phyloP scores from a whole-genome alignment of 1,140 invertebrate genomes.

The Drosophila malerkotliana region DNA sequence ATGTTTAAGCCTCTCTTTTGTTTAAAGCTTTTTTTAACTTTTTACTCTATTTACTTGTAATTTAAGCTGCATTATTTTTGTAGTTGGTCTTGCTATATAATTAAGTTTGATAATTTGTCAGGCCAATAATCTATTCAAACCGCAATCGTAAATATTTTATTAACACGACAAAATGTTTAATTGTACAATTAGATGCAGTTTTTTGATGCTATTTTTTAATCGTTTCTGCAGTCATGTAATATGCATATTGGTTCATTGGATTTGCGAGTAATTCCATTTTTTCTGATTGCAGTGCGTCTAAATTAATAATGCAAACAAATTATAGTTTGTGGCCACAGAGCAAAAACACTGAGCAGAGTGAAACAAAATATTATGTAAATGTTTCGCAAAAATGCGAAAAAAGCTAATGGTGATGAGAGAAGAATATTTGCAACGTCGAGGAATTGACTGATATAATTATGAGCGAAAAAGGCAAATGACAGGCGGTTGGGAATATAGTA shows the following conservation, averaged over 20 bases:
- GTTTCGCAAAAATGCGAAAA: conserved; percentile 20
- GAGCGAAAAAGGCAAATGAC: neutral
- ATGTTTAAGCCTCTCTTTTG: conserved; percentile 14
- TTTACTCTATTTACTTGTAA: conserved; percentile 11
- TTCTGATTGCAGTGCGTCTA: conserved; percentile 52
- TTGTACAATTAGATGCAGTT: conserved; percentile 68
- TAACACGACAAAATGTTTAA: conserved; percentile 77
- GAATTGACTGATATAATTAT: conserved; percentile 20
- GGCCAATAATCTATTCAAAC: conserved; percentile 61
- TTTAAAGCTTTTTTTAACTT: conserved; percentile 24
- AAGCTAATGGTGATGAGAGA: conserved; percentile 17
- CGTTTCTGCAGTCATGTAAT: conserved; percentile 30
- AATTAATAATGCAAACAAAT: conserved; percentile 78
- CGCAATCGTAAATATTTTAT: conserved; percentile 78
- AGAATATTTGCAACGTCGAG: neutral
- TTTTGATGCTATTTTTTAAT: conserved; percentile 12
- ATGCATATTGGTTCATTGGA: conserved; percentile 59
- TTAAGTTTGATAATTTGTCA: conserved; percentile 73
- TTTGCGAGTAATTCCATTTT: conserved; percentile 36
- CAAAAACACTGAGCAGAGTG: neutral
- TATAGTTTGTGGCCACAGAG: conserved; percentile 59
- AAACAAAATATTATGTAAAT: conserved; percentile 41
- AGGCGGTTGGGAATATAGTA: neutral
- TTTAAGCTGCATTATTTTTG: conserved; percentile 15
- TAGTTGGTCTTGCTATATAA: conserved; percentile 36